Evolutionary conservation across 2,797 vertebrate species (phyloP).

Genomic region (Merluccius polli): DNA sequence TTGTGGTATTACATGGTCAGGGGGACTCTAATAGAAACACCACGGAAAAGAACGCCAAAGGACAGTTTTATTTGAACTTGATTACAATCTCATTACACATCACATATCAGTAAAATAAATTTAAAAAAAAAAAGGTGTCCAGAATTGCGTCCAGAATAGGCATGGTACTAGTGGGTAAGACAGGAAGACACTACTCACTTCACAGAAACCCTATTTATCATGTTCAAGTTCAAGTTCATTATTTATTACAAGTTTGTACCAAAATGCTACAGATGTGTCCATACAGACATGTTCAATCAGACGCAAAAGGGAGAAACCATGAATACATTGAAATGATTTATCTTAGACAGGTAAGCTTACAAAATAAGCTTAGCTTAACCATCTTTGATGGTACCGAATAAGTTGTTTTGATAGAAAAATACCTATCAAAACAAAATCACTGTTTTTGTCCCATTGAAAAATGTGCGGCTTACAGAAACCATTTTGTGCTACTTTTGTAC

Average conservation of each 20-base stretch:
- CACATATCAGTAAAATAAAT: background rate
- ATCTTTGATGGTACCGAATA: background rate
- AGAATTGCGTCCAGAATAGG: background rate
- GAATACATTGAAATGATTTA: background rate
- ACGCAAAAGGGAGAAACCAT: too few species aligned
- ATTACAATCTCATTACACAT: background rate
- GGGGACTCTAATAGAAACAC: slow-evolving; percentile 77
- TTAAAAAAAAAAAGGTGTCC: background rate
- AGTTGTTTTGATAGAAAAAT: background rate
- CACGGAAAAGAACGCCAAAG: background rate
- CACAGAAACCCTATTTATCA: background rate
- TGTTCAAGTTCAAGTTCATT: background rate
- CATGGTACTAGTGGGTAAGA: background rate
- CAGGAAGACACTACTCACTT: background rate
- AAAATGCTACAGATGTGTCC: background rate
- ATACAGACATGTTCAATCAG: background rate
- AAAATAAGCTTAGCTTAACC: too few species aligned
- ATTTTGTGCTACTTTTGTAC: too few species aligned
- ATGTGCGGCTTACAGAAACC: too few species aligned
- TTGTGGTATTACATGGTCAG: slow-evolving; percentile 90
- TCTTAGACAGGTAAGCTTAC: too few species aligned
- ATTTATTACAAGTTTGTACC: background rate
- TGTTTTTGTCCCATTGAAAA: background rate
- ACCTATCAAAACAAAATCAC: background rate
- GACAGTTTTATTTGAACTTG: background rate